These are phyloP conservation scores for Hemistola chrysoprasaria DNA, from an alignment of 2,888 invertebrate species.

Conservation along the genomic window DNA sequence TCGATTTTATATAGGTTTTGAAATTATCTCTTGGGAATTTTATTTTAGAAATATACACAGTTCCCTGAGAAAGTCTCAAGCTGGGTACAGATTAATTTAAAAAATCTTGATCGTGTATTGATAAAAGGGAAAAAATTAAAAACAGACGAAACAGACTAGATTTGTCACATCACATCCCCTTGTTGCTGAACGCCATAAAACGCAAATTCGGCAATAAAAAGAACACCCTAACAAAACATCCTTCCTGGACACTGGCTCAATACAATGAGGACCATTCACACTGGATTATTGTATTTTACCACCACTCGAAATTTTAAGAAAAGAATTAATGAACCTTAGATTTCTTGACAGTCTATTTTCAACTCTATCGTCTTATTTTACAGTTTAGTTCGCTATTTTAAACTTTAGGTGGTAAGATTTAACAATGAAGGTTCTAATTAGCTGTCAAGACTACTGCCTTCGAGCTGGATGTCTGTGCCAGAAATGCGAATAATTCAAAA, in stretches of 20 bases:
- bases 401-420: conserved; percentile 59
- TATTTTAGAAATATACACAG: too few species aligned
- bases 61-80: too few species aligned
- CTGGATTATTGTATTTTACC: conserved; percentile 80
- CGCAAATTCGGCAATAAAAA: conserved; percentile 81
- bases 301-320: conserved; percentile 76
- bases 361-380: conserved; percentile 43
- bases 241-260: conserved; percentile 81
- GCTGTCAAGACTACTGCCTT: conserved; percentile 76
- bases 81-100: too few species aligned
- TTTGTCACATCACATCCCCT: conserved; percentile 71
- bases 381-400: conserved; percentile 37
- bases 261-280: conserved; percentile 75
- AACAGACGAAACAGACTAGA: conserved; percentile 53
- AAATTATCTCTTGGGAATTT: too few species aligned
- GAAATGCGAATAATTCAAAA: conserved; percentile 77
- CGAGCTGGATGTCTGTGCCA: conserved; percentile 62
- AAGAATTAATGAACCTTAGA: conserved; percentile 68
- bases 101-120: too few species aligned
- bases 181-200: conserved; percentile 76
- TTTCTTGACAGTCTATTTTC: conserved; percentile 37
- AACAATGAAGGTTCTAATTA: conserved; percentile 80
- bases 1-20: too few species aligned
- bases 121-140: conserved; percentile 28
- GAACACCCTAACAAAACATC: conserved; percentile 71